Evolutionary conservation across 2,888 invertebrate species (phyloP).

Genomic region (Pantelozetes paolii): DNA sequence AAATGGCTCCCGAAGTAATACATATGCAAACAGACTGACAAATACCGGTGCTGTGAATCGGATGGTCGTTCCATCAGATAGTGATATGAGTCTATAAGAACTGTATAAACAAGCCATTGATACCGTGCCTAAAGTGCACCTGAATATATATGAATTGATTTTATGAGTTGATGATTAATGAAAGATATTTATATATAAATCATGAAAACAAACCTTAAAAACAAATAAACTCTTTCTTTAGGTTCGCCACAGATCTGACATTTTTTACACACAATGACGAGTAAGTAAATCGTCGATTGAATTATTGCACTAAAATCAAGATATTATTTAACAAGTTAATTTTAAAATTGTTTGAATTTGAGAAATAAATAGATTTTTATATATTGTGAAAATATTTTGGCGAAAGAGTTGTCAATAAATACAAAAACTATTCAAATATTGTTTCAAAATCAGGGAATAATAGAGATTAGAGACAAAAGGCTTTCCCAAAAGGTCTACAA

Average conservation of each 20-base stretch:
- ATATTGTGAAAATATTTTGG: too few relatives aligned
- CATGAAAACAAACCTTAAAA: conserved; percentile 27
- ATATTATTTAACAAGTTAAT: not conserved
- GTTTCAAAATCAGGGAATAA: too few relatives aligned
- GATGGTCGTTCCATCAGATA: conserved; percentile 42
- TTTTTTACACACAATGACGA: not conserved
- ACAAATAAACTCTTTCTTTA: conserved; percentile 28
- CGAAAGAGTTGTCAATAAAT: too few relatives aligned
- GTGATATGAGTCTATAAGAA: conserved; percentile 40
- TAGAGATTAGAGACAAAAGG: too few relatives aligned
- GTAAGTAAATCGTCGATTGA: not conserved
- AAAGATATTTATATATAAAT: not conserved
- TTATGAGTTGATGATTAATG: not conserved
- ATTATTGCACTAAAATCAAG: not conserved
- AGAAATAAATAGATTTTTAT: too few relatives aligned
- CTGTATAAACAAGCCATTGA: conserved; percentile 40
- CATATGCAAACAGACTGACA: conserved; percentile 41
- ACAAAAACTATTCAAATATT: too few relatives aligned
- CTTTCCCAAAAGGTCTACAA: too few relatives aligned
- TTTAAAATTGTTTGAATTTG: too few relatives aligned
- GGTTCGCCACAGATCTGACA: conserved; percentile 26
- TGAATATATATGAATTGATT: not conserved
- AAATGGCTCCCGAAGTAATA: conserved; percentile 42
- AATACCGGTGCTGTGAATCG: conserved; percentile 44
- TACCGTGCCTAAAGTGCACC: conserved; percentile 38